These are phyloP conservation scores for Steinernema carpocapsae DNA, from an alignment of 2,888 invertebrate species.

Conservation along the genomic window DNA sequence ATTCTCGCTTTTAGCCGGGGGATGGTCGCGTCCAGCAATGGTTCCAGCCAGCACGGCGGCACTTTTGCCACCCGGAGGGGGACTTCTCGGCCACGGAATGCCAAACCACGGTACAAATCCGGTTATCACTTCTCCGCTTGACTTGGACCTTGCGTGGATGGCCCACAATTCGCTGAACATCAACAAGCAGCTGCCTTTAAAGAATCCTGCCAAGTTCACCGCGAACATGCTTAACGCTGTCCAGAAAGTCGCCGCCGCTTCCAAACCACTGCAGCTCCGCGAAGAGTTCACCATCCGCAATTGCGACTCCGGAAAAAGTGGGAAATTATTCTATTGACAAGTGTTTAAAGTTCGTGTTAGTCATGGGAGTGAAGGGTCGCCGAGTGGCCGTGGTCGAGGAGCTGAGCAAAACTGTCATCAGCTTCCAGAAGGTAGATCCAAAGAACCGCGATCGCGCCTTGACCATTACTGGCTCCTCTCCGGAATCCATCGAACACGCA, in stretches of 20 bases:
- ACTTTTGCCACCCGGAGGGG: conserved; percentile 19
- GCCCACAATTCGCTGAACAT: conserved; percentile 24
- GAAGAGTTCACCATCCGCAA: conserved; percentile 93
- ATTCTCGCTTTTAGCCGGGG: conserved; percentile 9
- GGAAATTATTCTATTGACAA: conserved; percentile 50
- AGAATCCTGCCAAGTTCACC: conserved; percentile 20
- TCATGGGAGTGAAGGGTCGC: conserved; percentile 98
- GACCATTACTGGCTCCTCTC: conserved; percentile 90
- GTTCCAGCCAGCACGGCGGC: conserved; percentile 40
- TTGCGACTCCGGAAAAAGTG: conserved; percentile 94
- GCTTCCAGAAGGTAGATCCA: conserved; percentile 93
- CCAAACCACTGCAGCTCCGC: conserved; percentile 78
- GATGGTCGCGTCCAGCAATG: conserved; percentile 37
- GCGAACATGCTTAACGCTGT: conserved; percentile 29
- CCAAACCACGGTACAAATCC: conserved; percentile 35
- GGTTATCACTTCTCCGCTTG: conserved; percentile 41
- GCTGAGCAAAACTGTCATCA: conserved; percentile 96
- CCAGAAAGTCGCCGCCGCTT: conserved; percentile 12
- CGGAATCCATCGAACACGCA: conserved; percentile 89
- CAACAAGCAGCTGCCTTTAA: conserved; percentile 16
- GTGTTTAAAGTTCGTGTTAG: conserved; percentile 71
- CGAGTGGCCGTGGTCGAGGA: conserved; percentile 98
- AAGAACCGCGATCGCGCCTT: conserved; percentile 91
- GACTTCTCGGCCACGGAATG: conserved; percentile 40
- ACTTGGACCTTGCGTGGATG: conserved; percentile 7